phyloP scores from a whole-genome alignment of 2,113 vertebrate species.

The Cyphomyrus plagiostoma region DNA sequence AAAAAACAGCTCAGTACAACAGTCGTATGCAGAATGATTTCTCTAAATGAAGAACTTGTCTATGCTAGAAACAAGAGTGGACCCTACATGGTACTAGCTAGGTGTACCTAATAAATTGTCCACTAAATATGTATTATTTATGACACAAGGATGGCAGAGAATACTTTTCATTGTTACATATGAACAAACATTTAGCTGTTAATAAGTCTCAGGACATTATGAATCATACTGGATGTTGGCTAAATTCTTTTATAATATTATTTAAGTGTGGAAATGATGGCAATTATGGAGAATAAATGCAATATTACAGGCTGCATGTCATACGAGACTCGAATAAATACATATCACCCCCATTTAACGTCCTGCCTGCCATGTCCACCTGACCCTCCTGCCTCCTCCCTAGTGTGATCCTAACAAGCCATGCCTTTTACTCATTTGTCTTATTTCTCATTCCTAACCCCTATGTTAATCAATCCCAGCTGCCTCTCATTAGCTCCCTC shows the following conservation, averaged over 20 bases:
- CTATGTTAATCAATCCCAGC: background rate
- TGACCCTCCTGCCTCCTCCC: background rate
- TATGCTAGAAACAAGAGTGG: background rate
- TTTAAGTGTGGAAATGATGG: background rate
- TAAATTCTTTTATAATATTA: background rate
- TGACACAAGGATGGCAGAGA: background rate
- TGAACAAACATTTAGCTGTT: background rate
- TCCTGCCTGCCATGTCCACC: background rate
- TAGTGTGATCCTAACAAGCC: background rate
- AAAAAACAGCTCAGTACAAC: background rate
- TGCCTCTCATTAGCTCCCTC: background rate
- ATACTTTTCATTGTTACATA: background rate
- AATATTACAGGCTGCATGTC: background rate
- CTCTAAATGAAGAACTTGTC: background rate
- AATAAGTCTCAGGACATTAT: background rate
- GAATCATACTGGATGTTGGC: background rate
- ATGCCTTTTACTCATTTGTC: background rate
- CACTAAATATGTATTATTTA: background rate
- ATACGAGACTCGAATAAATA: background rate
- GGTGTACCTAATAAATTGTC: background rate
- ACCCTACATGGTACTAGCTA: background rate
- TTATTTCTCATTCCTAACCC: background rate
- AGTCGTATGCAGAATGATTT: background rate
- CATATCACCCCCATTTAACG: background rate
- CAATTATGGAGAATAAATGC: background rate